phyloP scores from a whole-genome alignment of 2,888 invertebrate species.

The Ophion ellenae region DNA sequence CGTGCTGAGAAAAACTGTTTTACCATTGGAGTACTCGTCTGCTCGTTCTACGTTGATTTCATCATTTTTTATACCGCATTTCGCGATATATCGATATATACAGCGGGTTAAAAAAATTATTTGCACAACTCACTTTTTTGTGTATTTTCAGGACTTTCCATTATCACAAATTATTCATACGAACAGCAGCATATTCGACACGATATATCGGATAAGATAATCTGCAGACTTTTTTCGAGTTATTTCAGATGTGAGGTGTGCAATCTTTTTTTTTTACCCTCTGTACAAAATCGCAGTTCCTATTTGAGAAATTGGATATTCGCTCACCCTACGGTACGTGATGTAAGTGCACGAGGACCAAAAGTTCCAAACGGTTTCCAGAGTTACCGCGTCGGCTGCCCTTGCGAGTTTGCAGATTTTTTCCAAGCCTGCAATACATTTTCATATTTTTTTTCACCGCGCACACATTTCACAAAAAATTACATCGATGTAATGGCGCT shows the following conservation, averaged over 20 bases:
- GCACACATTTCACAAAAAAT: background rate
- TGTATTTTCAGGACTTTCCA: too few species aligned
- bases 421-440: slow-evolving; percentile 88
- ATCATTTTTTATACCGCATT: too few species aligned
- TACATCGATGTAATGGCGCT: background rate
- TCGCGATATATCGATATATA: too few species aligned
- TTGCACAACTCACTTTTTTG: too few species aligned
- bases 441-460: slow-evolving; percentile 2
- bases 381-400: slow-evolving; percentile 94
- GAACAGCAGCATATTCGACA: background rate
- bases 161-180: background rate
- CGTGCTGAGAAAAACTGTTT: background rate
- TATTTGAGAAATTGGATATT: background rate
- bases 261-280: background rate
- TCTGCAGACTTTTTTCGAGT: background rate
- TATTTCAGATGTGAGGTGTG: background rate
- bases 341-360: slow-evolving; percentile 92
- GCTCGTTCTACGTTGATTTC: too few species aligned
- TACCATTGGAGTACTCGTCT: background rate
- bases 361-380: slow-evolving; percentile 93
- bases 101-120: too few species aligned
- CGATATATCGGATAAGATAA: too few species aligned
- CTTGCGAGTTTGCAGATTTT: slow-evolving; percentile 92
- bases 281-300: too few species aligned
- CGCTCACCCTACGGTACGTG: slow-evolving; percentile 91